phyloP scores from a whole-genome alignment of 2,113 vertebrate genomes.

The Eclectus roratus region DNA sequence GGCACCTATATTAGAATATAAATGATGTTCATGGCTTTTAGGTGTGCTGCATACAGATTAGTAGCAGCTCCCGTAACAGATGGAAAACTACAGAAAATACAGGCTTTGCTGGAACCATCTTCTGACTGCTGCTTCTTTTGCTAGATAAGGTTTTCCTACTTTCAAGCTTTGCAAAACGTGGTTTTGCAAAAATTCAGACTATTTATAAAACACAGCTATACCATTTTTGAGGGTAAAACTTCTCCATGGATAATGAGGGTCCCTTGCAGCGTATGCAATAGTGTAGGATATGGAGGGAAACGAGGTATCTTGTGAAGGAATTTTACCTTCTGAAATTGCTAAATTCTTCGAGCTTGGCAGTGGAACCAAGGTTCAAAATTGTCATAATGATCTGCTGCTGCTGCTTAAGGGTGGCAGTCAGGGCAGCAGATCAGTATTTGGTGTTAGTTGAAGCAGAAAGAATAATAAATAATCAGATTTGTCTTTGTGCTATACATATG shows the following conservation, averaged over 20 bases:
- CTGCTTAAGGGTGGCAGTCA: background rate
- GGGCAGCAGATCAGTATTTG: background rate
- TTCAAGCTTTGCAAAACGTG: background rate
- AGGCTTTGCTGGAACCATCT: background rate
- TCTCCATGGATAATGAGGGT: background rate
- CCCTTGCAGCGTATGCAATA: background rate
- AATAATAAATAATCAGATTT: background rate
- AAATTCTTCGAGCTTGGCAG: background rate
- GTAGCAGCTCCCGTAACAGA: background rate
- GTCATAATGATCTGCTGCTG: background rate
- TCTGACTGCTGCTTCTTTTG: background rate
- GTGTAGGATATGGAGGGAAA: background rate
- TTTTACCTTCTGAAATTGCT: background rate
- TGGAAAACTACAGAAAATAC: background rate
- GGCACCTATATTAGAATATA: background rate
- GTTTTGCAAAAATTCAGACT: background rate
- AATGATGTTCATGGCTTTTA: background rate
- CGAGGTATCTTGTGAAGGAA: background rate
- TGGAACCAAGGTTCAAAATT: background rate
- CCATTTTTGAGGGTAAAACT: background rate
- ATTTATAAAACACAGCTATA: background rate
- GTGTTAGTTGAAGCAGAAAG: background rate
- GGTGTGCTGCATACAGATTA: background rate
- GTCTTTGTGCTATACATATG: background rate
- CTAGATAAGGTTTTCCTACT: background rate